These are phyloP conservation scores for Rhopalosiphum nymphaeae DNA, from an alignment of 2,888 invertebrate species.

Conservation along the genomic window DNA sequence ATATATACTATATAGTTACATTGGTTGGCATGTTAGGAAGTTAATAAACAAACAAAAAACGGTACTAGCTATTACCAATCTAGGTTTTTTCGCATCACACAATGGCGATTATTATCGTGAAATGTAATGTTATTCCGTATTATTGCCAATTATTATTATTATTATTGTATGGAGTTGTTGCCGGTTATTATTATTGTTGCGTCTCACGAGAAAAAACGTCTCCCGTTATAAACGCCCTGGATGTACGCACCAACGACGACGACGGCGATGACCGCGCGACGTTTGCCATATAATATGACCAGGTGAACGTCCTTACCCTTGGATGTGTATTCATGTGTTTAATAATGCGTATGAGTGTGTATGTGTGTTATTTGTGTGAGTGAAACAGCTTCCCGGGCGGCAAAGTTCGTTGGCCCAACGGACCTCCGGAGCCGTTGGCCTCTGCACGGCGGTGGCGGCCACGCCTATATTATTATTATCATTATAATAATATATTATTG, in stretches of 20 bases:
- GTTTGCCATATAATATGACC: conserved; percentile 32
- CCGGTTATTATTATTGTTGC: conserved; percentile 47
- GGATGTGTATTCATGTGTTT: conserved; percentile 24
- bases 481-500: conserved; percentile 8
- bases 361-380: not conserved
- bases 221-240: conserved; percentile 58
- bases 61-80: conserved; percentile 50
- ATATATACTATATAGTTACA: not conserved
- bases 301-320: conserved; percentile 65
- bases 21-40: conserved; percentile 2
- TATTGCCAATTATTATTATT: conserved; percentile 33
- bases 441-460: conserved; percentile 25
- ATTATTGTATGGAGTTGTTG: conserved; percentile 33
- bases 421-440: conserved; percentile 63
- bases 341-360: not conserved
- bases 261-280: conserved; percentile 25
- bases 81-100: conserved; percentile 38
- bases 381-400: conserved; percentile 57
- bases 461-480: conserved; percentile 42
- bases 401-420: conserved; percentile 63
- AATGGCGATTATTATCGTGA: conserved; percentile 52
- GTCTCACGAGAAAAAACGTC: conserved; percentile 45
- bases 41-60: conserved; percentile 36
- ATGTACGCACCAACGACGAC: not conserved
- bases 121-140: conserved; percentile 55